Percentiles rank a stretch among this genome's conserved stretches.
phyloP scores from a whole-genome alignment of 2,113 vertebrate species.

The Trachemys scripta region DNA sequence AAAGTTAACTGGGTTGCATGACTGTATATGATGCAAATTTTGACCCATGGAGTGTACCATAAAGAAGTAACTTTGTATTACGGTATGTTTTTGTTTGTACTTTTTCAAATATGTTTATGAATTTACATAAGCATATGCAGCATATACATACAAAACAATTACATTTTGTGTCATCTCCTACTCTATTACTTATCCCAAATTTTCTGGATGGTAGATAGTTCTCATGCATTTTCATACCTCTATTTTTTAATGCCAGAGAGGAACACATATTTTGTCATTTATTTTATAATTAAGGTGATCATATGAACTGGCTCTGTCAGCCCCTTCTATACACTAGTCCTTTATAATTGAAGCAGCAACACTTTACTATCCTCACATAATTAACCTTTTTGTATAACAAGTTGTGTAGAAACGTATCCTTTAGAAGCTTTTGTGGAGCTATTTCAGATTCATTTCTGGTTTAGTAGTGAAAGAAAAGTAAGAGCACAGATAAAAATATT shows the following conservation, averaged over 20 bases:
- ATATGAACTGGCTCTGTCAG: constrained; percentile 65
- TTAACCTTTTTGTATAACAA: constrained; percentile 70
- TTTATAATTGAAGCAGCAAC: constrained; percentile 68
- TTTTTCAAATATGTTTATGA: neutral
- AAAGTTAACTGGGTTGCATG: neutral
- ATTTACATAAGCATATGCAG: neutral
- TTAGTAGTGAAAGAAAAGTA: neutral
- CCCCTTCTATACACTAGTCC: constrained; percentile 47
- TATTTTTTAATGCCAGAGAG: constrained; percentile 46
- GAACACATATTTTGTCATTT: constrained; percentile 72
- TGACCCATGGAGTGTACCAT: neutral
- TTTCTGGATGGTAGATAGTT: constrained; percentile 64
- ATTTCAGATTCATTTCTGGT: neutral
- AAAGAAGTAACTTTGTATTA: neutral
- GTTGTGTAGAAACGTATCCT: constrained; percentile 60
- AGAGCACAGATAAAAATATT: neutral
- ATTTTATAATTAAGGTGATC: constrained; percentile 71
- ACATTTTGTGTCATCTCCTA: constrained; percentile 43
- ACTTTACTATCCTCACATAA: constrained; percentile 55
- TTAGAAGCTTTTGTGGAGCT: constrained; percentile 67
- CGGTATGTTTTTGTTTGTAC: neutral
- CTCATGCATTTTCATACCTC: constrained; percentile 62
- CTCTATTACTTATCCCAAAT: constrained; percentile 46
- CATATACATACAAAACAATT: constrained; percentile 32
- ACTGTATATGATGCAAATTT: neutral